Percentiles rank a stretch among this genome's conserved stretches.
phyloP scores from a whole-genome alignment of 2,888 invertebrate species.

The Lacanobia wlatinum region DNA sequence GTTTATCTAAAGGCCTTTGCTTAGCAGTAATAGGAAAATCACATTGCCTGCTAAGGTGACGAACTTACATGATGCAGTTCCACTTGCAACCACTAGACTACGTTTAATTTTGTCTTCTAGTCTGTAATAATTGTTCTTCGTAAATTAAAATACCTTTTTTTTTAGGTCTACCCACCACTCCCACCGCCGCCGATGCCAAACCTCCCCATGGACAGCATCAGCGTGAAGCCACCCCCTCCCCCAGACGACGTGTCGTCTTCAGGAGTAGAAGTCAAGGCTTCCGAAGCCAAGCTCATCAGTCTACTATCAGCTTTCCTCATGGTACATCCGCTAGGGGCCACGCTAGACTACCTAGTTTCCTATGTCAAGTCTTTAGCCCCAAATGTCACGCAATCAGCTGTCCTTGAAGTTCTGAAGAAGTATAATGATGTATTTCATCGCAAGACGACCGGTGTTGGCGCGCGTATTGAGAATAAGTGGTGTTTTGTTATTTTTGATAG shows the following conservation, averaged over 20 bases:
- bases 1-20: no score
- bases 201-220: slow-evolving; percentile 13
- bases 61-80: no score
- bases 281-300: slow-evolving; percentile 84
- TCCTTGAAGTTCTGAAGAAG: slow-evolving; percentile 75
- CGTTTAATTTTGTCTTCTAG: neutral
- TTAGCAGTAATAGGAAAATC: no score
- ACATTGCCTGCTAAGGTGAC: no score
- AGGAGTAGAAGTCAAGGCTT: slow-evolving; percentile 63
- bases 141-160: neutral
- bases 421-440: slow-evolving; percentile 78
- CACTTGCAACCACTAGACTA: no score
- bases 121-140: neutral
- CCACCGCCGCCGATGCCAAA: slow-evolving; percentile 68
- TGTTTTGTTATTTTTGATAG: slow-evolving; percentile 76
- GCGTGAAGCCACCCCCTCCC: slow-evolving; percentile 61
- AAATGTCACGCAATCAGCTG: slow-evolving; percentile 71
- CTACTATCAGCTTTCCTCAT: slow-evolving; percentile 84
- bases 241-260: slow-evolving; percentile 67
- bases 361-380: slow-evolving; percentile 81
- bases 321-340: slow-evolving; percentile 83
- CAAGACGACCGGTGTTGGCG: slow-evolving; percentile 75
- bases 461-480: slow-evolving; percentile 80
- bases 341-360: slow-evolving; percentile 80
- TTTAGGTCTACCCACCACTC: slow-evolving; percentile 68